These are phyloP conservation scores for Nerophis ophidion DNA, from an alignment of 2,113 vertebrate genomes.

Conservation along the genomic window DNA sequence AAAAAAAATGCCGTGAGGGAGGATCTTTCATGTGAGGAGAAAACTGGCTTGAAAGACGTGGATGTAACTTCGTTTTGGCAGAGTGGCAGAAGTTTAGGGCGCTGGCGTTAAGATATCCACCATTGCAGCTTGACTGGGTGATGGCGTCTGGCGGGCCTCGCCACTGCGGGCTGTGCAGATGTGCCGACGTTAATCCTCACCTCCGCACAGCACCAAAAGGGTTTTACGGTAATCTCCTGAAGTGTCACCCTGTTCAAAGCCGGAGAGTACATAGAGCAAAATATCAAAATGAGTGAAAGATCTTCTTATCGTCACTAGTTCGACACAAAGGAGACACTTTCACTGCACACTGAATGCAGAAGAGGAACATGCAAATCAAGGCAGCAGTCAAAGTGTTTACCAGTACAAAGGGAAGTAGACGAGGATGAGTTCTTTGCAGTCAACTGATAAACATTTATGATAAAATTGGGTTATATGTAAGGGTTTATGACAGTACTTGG, in stretches of 20 bases:
- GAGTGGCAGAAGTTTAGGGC: conserved; percentile 28
- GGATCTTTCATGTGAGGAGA: conserved; percentile 17
- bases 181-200: conserved; percentile 77
- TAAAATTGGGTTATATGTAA: neutral
- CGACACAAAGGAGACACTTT: neutral
- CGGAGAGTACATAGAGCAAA: conserved; percentile 18
- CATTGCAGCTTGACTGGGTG: conserved; percentile 27
- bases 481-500: no score
- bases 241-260: conserved; percentile 82
- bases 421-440: no score
- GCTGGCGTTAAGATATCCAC: conserved; percentile 26
- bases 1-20: conserved; percentile 3
- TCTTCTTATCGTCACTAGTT: conserved; percentile 10
- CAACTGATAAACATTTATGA: neutral
- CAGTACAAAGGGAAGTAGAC: neutral
- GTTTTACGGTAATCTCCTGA: conserved; percentile 92
- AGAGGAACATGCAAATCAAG: neutral
- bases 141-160: conserved; percentile 13
- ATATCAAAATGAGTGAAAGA: conserved; percentile 14
- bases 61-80: conserved; percentile 54
- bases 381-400: neutral
- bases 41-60: conserved; percentile 25
- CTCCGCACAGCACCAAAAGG: conserved; percentile 84
- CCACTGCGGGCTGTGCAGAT: conserved; percentile 11
- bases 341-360: neutral